Evolutionary conservation across 2,797 vertebrate genomes (phyloP).

Genomic region (Mareca strepera): DNA sequence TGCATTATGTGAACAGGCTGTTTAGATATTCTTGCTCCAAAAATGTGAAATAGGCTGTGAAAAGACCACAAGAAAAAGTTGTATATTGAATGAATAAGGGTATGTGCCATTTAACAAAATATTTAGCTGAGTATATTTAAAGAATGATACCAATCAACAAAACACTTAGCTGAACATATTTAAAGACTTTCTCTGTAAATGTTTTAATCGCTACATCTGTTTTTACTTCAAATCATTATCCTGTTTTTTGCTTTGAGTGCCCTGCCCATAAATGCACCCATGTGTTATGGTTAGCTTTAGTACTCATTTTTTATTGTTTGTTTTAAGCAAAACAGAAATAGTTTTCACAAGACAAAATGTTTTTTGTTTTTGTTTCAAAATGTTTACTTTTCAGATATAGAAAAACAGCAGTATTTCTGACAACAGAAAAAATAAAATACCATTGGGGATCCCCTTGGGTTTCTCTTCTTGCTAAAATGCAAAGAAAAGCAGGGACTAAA

Average conservation of each 20-base stretch:
- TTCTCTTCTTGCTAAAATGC: background rate
- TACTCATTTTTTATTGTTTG: background rate
- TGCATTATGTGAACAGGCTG: background rate
- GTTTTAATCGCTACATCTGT: background rate
- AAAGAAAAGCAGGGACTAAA: background rate
- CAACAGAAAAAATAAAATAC: background rate
- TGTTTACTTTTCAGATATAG: background rate
- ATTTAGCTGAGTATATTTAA: background rate
- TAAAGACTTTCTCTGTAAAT: background rate
- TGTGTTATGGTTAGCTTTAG: background rate
- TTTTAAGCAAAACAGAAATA: background rate
- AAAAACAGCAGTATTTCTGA: background rate
- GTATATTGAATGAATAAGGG: background rate
- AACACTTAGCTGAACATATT: background rate
- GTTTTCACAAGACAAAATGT: background rate
- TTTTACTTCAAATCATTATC: background rate
- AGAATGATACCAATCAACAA: background rate
- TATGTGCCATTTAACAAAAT: background rate
- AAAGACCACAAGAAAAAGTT: background rate
- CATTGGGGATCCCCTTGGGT: background rate
- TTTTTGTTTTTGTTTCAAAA: background rate
- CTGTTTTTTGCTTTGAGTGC: background rate
- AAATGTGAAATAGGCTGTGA: background rate
- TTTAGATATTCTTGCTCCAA: background rate
- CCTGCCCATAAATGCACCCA: background rate